A percentile compares a stretch with the other conserved stretches of the same genome.
Evolutionary conservation across 2,797 vertebrate species (phyloP).

Genomic region (Gymnoscopelus braueri): DNA sequence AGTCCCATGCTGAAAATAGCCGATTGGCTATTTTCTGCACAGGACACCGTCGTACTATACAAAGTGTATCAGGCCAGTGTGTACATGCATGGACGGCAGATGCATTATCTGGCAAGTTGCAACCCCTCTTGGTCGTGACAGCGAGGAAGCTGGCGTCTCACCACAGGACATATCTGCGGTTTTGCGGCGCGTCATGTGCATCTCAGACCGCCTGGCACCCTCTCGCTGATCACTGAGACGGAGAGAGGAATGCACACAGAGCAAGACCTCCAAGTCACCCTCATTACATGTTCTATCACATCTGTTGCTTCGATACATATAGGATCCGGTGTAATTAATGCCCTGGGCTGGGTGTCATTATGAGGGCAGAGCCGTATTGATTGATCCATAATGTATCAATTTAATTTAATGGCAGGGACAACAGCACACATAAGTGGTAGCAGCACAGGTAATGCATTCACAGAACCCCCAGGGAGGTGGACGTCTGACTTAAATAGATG

Average conservation of each 20-base stretch:
- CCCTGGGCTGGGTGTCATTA: conserved; percentile 12
- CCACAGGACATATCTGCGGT: conserved; percentile 13
- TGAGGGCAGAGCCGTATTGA: conserved; percentile 15
- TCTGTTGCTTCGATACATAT: conserved; percentile 13
- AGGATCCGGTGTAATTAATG: conserved; percentile 4
- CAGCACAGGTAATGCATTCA: conserved; percentile 10
- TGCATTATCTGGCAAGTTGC: conserved; percentile 5
- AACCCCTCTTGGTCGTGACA: conserved; percentile 8
- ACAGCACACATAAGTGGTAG: conserved; percentile 1
- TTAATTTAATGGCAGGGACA: conserved; percentile 11
- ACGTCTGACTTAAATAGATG: background rate
- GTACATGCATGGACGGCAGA: conserved; percentile 6
- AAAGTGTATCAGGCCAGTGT: background rate
- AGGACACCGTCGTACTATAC: too few species aligned
- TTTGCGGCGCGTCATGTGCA: conserved; percentile 5
- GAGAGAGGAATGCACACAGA: background rate
- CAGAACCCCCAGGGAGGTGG: background rate
- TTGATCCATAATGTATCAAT: conserved; percentile 24
- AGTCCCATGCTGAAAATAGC: too few species aligned
- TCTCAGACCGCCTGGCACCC: conserved; percentile 15
- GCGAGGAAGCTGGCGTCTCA: background rate
- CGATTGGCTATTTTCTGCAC: too few species aligned
- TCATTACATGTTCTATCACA: conserved; percentile 1
- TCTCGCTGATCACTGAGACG: background rate
- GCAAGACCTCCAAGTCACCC: too few species aligned